Percentiles rank a stretch among this genome's conserved stretches.
These are phyloP conservation scores for Heliconius ethilla DNA, from an alignment of 2,888 invertebrate genomes.

Conservation along the genomic window DNA sequence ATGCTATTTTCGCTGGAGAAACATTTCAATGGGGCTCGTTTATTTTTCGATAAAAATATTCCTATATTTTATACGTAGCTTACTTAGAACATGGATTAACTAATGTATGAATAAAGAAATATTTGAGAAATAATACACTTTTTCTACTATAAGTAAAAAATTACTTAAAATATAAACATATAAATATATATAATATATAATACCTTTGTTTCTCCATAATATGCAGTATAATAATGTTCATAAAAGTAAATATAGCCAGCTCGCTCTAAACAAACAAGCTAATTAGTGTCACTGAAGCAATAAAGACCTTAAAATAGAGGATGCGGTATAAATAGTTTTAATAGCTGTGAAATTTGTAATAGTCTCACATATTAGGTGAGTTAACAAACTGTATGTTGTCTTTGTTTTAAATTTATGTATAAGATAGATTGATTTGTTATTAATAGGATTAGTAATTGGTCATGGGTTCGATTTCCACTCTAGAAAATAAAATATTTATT, in stretches of 20 bases:
- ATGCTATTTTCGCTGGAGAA: neutral
- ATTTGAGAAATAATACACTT: neutral
- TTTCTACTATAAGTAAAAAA: neutral
- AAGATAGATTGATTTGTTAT: neutral
- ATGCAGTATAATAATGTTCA: neutral
- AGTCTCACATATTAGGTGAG: slow-evolving; percentile 15
- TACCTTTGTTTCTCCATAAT: neutral
- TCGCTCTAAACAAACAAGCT: slow-evolving; percentile 35
- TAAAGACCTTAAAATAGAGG: slow-evolving; percentile 39
- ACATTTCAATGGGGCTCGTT: neutral
- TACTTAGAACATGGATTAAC: neutral
- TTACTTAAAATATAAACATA: too few relatives aligned
- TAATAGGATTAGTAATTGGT: too few relatives aligned
- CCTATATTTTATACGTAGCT: neutral
- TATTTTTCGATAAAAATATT: neutral
- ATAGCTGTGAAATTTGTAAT: slow-evolving; percentile 22
- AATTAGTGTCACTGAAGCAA: slow-evolving; percentile 38
- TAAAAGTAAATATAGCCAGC: slow-evolving; percentile 8
- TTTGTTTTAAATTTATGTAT: neutral
- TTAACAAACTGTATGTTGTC: neutral
- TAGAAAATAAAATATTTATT: neutral
- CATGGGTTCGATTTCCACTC: neutral
- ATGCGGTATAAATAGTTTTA: slow-evolving; percentile 33
- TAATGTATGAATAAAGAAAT: neutral
- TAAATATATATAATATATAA: neutral